A percentile compares a stretch with the other conserved stretches of the same genome.
These are phyloP conservation scores for Melipona bicolor DNA, from an alignment of 2,888 invertebrate genomes.

Conservation along the genomic window DNA sequence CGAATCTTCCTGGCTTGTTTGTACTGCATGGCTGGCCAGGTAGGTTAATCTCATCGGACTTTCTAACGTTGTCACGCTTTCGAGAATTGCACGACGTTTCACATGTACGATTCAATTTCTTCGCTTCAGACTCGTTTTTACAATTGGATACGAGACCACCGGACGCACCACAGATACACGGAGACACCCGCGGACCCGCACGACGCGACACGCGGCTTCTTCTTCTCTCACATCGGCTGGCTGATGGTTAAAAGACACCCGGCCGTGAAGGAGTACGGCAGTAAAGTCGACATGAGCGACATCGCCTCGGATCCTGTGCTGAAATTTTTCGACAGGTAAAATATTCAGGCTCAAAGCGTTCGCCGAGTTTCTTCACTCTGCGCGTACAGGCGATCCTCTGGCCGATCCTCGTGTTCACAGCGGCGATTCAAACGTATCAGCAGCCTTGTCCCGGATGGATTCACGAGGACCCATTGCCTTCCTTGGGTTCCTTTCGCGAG, in stretches of 20 bases:
- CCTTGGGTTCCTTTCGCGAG: no score
- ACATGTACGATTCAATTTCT: neutral
- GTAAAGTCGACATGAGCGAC: conserved; percentile 93
- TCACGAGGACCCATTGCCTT: neutral
- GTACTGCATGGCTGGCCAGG: conserved; percentile 94
- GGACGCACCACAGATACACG: conserved; percentile 90
- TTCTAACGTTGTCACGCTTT: neutral
- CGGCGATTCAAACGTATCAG: neutral
- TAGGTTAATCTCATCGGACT: conserved; percentile 83
- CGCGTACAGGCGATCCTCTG: no score
- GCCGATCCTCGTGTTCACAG: neutral
- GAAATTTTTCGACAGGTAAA: conserved; percentile 91
- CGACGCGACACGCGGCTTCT: conserved; percentile 93
- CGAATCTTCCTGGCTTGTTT: conserved; percentile 91
- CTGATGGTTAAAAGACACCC: conserved; percentile 92
- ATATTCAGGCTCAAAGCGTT: conserved; percentile 32
- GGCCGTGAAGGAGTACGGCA: conserved; percentile 91
- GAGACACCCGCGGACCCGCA: conserved; percentile 95
- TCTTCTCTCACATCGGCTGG: conserved; percentile 98
- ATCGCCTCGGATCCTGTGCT: conserved; percentile 92
- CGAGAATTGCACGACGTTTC: neutral
- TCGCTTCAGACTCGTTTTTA: conserved; percentile 75
- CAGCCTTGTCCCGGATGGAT: neutral
- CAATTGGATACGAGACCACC: conserved; percentile 85
- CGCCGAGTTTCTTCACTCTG: neutral